These are phyloP conservation scores for Drosophila rhopaloa DNA, from an alignment of 1,140 invertebrate species.

Conservation along the genomic window DNA sequence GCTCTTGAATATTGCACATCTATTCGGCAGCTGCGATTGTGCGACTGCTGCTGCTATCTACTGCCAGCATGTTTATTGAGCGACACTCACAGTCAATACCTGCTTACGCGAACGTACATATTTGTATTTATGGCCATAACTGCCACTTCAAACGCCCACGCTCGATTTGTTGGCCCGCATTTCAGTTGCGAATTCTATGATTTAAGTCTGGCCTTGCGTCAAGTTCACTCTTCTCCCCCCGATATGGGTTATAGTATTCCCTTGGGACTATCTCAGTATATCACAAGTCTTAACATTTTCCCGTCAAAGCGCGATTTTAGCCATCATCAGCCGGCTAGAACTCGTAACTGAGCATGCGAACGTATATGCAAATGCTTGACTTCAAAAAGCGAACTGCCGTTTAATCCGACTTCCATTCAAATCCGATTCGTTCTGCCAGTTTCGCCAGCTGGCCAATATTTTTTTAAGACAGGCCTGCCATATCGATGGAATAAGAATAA, in stretches of 20 bases:
- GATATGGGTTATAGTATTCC: neutral
- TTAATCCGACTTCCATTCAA: neutral
- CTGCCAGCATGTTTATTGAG: conserved; percentile 54
- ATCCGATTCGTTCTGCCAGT: conserved; percentile 1
- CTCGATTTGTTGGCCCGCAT: conserved; percentile 28
- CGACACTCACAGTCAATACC: conserved; percentile 63
- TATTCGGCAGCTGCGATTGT: conserved; percentile 55
- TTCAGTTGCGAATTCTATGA: conserved; percentile 32
- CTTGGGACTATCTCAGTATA: neutral
- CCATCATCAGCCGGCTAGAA: neutral
- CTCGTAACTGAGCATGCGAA: neutral
- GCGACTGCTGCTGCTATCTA: conserved; percentile 41
- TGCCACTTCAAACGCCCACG: conserved; percentile 76
- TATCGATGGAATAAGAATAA: neutral
- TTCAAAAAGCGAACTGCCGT: conserved; percentile 7
- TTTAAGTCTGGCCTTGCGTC: conserved; percentile 15
- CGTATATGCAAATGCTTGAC: neutral
- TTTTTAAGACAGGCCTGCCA: conserved; percentile 6
- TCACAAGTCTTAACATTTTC: neutral
- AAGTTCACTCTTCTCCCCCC: neutral
- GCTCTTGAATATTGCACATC: conserved; percentile 65
- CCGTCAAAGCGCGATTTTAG: neutral
- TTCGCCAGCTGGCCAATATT: conserved; percentile 14
- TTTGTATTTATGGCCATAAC: conserved; percentile 82
- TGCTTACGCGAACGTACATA: conserved; percentile 74